phyloP scores from a whole-genome alignment of 1,140 invertebrate genomes.

The Octopus sinensis region DNA sequence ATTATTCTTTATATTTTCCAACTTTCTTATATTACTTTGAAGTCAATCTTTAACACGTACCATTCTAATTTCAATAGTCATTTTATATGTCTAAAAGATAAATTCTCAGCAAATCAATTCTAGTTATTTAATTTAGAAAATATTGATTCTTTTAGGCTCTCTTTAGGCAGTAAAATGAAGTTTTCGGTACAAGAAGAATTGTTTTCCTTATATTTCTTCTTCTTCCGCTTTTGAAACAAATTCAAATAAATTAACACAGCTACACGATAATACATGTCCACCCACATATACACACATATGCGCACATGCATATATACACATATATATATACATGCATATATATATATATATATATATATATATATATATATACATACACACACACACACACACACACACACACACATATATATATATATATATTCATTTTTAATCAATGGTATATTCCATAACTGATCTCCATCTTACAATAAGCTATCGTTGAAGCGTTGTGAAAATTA shows the following conservation, averaged over 20 bases:
- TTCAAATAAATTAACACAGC: background rate
- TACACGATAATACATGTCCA: background rate
- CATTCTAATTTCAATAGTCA: no score
- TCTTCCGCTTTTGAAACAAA: constrained; percentile 20
- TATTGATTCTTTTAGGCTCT: no score
- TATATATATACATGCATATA: background rate
- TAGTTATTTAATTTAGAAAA: no score
- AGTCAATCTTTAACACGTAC: constrained; percentile 10
- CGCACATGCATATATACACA: background rate
- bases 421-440: background rate
- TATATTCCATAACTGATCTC: no score
- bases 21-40: background rate
- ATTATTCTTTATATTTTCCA: constrained; percentile 18
- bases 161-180: no score
- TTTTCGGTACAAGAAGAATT: no score
- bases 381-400: background rate
- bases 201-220: no score
- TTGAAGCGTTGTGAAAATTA: no score
- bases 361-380: background rate
- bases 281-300: constrained; percentile 10
- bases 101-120: no score
- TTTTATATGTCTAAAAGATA: no score
- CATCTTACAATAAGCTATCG: no score
- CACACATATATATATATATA: constrained; percentile 13
- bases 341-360: background rate